Evolutionary conservation across 2,797 vertebrate genomes (phyloP).

Genomic region (Diplodus puntazzo): DNA sequence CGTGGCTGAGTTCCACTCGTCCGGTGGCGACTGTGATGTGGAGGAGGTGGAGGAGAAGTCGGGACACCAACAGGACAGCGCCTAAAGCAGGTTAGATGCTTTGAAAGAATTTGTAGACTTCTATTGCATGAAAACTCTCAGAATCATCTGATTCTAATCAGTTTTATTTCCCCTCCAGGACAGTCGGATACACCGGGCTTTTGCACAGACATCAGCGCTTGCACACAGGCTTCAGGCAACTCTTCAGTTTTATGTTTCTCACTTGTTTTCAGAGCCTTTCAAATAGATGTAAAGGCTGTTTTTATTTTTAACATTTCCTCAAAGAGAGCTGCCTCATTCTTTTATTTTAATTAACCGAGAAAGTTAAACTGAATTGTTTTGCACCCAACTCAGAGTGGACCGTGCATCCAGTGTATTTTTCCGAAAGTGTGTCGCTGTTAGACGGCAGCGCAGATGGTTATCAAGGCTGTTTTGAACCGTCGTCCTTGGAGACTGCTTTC

Average conservation of each 20-base stretch:
- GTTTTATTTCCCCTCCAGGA: slow-evolving; percentile 57
- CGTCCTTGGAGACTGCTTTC: slow-evolving; percentile 6
- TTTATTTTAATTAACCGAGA: slow-evolving; percentile 8
- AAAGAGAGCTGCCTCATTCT: slow-evolving; percentile 48
- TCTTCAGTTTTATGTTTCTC: slow-evolving; percentile 62
- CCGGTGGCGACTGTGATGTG: slow-evolving; percentile 76
- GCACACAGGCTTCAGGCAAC: slow-evolving; percentile 71
- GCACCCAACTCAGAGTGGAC: slow-evolving; percentile 57
- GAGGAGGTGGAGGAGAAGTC: slow-evolving; percentile 75
- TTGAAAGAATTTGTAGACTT: not conserved
- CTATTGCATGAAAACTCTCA: too few species aligned
- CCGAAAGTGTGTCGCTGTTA: not conserved
- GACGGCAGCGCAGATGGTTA: not conserved
- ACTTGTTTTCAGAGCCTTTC: slow-evolving; percentile 54
- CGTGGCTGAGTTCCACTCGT: slow-evolving; percentile 86
- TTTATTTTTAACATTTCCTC: slow-evolving; percentile 14
- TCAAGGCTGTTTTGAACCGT: slow-evolving; percentile 47
- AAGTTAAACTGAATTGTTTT: slow-evolving; percentile 62
- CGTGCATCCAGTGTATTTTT: not conserved
- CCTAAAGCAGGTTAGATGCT: slow-evolving; percentile 67
- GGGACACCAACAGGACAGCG: slow-evolving; percentile 66
- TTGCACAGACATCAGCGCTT: slow-evolving; percentile 76
- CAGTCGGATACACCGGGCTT: slow-evolving; percentile 64
- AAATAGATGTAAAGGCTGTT: slow-evolving; percentile 50
- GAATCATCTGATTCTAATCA: slow-evolving; percentile 18